Conservation (phyloP, 1,140 invertebrate genomes). For the Ptiloglossa arizonensis region DNA sequence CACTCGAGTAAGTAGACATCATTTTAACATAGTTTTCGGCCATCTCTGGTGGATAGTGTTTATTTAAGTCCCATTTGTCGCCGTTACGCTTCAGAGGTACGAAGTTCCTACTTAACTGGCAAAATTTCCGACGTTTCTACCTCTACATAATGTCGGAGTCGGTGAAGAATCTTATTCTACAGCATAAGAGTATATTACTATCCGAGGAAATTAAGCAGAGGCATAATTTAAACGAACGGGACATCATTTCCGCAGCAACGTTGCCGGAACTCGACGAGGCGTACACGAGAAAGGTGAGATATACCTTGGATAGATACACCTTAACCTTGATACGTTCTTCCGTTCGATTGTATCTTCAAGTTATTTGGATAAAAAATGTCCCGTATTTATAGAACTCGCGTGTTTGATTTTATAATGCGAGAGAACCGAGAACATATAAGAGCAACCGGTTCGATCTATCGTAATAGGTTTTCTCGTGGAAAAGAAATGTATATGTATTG, state of each 20-base stretch:
- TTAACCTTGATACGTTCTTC: too few relatives aligned
- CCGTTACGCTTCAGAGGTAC: conserved; percentile 89
- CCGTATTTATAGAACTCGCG: too few relatives aligned
- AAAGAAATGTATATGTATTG: too few relatives aligned
- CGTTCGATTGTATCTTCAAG: too few relatives aligned
- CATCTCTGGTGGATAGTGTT: too few relatives aligned
- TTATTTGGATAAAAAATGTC: neutral
- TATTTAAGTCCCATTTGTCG: too few relatives aligned
- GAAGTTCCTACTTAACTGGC: conserved; percentile 91
- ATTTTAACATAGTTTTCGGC: too few relatives aligned
- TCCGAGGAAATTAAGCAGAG: conserved; percentile 88
- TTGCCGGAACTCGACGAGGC: conserved; percentile 93
- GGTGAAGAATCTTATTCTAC: conserved; percentile 91
- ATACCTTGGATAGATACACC: too few relatives aligned
- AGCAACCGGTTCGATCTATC: too few relatives aligned
- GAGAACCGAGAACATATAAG: too few relatives aligned
- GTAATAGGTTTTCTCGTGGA: too few relatives aligned
- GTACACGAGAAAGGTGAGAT: conserved; percentile 87
- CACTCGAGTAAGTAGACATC: conserved; percentile 87
- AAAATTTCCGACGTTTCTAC: conserved; percentile 93
- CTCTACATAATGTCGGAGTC: conserved; percentile 96
- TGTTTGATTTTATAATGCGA: too few relatives aligned
- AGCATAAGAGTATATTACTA: conserved; percentile 89
- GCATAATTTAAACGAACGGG: conserved; percentile 88
- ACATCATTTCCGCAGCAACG: conserved; percentile 92